These are phyloP conservation scores for Hydraecia micacea DNA, from an alignment of 2,888 invertebrate genomes.

Conservation along the genomic window DNA sequence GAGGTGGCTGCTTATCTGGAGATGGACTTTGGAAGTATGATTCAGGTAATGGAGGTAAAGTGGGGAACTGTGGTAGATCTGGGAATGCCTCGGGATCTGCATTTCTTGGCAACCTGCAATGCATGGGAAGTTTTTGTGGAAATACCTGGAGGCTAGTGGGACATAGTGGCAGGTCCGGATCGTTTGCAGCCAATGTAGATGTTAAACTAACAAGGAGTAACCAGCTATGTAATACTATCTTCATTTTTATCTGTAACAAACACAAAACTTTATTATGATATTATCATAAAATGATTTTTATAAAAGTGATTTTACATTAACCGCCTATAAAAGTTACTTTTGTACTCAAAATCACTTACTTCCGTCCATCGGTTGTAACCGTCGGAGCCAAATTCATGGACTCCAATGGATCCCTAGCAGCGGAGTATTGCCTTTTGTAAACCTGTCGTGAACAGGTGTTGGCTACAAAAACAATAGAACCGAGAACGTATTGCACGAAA, in stretches of 20 bases:
- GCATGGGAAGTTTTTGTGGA: conserved; percentile 86
- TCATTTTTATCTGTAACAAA: conserved; percentile 75
- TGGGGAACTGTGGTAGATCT: conserved; percentile 44
- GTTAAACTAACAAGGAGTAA: conserved; percentile 64
- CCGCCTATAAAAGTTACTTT: neutral
- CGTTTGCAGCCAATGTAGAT: conserved; percentile 65
- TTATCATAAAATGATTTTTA: neutral
- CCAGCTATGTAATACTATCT: conserved; percentile 45
- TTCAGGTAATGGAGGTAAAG: conserved; percentile 59
- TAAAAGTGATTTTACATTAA: neutral
- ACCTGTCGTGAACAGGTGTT: conserved; percentile 54
- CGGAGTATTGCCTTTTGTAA: conserved; percentile 69
- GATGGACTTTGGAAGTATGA: conserved; percentile 66
- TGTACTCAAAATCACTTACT: conserved; percentile 20
- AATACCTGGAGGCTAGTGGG: conserved; percentile 81
- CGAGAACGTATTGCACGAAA: conserved; percentile 55
- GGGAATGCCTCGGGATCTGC: conserved; percentile 50
- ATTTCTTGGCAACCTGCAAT: conserved; percentile 82
- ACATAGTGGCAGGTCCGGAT: conserved; percentile 81
- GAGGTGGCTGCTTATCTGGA: conserved; percentile 66
- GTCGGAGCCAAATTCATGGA: conserved; percentile 21
- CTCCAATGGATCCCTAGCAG: conserved; percentile 38
- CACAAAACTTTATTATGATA: neutral
- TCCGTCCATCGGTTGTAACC: conserved; percentile 32
- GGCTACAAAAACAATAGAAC: conserved; percentile 60